A percentile compares a stretch with the other conserved stretches of the same genome.
Conservation (phyloP, 2,797 vertebrate species). For the Rhyacichthys aspro region DNA sequence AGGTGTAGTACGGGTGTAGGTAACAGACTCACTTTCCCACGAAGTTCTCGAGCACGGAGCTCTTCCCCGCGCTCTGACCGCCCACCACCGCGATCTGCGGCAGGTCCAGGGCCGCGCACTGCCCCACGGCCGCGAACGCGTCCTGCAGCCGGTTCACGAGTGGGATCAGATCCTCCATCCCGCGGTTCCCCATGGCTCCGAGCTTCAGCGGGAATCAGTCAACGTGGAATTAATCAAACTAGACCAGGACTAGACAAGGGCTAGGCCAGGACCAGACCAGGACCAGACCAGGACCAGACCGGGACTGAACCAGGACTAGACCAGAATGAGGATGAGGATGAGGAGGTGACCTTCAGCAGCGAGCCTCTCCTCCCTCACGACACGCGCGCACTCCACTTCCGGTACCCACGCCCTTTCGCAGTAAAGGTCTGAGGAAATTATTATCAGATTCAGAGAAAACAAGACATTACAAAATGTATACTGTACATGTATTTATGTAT, state of each 20-base stretch:
- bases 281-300: not conserved
- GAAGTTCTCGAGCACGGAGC: conserved; percentile 95
- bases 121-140: conserved; percentile 92
- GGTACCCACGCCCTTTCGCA: no score
- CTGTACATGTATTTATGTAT: no score
- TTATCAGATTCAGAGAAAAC: no score
- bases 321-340: not conserved
- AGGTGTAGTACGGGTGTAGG: not conserved
- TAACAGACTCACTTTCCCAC: conserved; percentile 86
- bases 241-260: not conserved
- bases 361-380: no score
- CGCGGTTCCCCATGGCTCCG: conserved; percentile 89
- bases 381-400: no score
- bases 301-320: not conserved
- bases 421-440: no score
- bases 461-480: no score
- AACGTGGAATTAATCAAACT: not conserved
- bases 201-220: no score
- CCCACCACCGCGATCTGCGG: conserved; percentile 97
- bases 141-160: conserved; percentile 92
- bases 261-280: not conserved
- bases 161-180: conserved; percentile 95
- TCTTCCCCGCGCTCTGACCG: conserved; percentile 95
- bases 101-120: conserved; percentile 90
- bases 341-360: not conserved